Base-by-base conservation (phyloP, 2,888 invertebrate species). In the Argyra leucocephala region DNA sequence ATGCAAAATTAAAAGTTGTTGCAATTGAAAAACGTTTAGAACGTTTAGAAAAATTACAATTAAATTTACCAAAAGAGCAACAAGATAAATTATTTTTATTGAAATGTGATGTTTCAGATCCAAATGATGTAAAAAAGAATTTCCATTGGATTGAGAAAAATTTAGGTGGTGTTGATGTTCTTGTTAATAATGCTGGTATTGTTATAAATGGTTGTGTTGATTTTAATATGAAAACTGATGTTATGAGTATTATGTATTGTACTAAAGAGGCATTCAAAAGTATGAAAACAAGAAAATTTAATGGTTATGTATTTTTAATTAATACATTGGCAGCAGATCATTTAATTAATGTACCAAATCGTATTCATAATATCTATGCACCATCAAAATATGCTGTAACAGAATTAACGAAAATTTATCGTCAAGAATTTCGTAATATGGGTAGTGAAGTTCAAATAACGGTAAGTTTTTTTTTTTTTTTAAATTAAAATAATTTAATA, bases 161-260 rank as follows among this genome's bases (percentile, higher is more conserved):
- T 3, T 69, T 83, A 1, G 85, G 85, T 0, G 82, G 82, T 7
- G 77, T 83, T 5, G 82, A 84, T 72, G 78, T 86, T 2, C 76
- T 85, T 61, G 73, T 86, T 10, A 86, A 86, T 71, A 84, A 84
- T 70, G 85, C 85, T 0, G 85, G 82, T 0, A 69, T 82, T 9
- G 65, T 76, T 1, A 61, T 66, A 1, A 2, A 59, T 36, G 68
- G 68, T 4, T 61, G 70, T 3, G 62, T 76, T 31, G 67, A 68
- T 61, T 69, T 70, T 10, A 66, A 66, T 57, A 64, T 61, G 0
- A 63, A 73, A 22, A 79, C 80, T 12, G 84, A 84, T 72, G 68
- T 82, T 1, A 80, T 78, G 70, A 83, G 81, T 2, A 72, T 80
- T 1, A 72, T 83, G 0, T 66, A 79, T 63, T 83, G 83, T 71